Base-by-base conservation (phyloP, 2,113 vertebrate species). In the Pelmatolapia mariae region DNA sequence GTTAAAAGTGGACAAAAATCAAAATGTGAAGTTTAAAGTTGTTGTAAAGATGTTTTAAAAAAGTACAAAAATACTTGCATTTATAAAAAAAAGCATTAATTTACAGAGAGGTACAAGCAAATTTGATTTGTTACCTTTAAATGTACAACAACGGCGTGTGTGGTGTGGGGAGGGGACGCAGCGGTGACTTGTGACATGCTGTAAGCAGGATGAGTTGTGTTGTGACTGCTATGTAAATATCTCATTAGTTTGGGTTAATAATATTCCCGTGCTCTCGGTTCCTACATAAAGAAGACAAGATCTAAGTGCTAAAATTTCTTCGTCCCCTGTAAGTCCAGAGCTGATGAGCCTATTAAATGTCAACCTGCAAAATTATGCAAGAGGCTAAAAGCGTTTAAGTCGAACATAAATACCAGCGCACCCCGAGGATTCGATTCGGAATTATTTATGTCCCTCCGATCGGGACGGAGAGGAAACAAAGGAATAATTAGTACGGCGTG, bases 401-500 rank as follows among this genome's bases (percentile, higher is more conserved):
- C 36, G n/a, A 71, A 87, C 83, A 83, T 54, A 91, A 89, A 82
- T 90, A 96, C 95, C 93, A 89, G 92, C 94, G 88, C 94, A 94
- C 92, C 95, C 93, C 80, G 90, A 76, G 24, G 89, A 95, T 93
- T 94, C 91, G 95, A 93, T 91, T 94, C 61, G 90, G 95, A 93
- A 95, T 96, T 94, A 96, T 96, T 95, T 92, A 87, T 22, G 78
- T 95, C 95, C 90, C 92, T 94, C 87, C 82, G 54, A 96, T 97
- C 95, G 90, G 94, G 91, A 78, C 43, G 93, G 93, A 90, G 94
- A 26, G 54, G 95, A 95, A 96, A 97, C 97, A 97, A 97, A 97
- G 96, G 93, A 96, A 97, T 98, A 97, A 98, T 98, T 97, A 97
- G 89, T 92, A 85, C 54, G 90, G 93, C 93, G 96, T 87, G 95